Evolutionary conservation across 2,888 invertebrate species (phyloP), one percentile per base, ranked within the genome.

Genomic region (Odontocolon sp.): DNA sequence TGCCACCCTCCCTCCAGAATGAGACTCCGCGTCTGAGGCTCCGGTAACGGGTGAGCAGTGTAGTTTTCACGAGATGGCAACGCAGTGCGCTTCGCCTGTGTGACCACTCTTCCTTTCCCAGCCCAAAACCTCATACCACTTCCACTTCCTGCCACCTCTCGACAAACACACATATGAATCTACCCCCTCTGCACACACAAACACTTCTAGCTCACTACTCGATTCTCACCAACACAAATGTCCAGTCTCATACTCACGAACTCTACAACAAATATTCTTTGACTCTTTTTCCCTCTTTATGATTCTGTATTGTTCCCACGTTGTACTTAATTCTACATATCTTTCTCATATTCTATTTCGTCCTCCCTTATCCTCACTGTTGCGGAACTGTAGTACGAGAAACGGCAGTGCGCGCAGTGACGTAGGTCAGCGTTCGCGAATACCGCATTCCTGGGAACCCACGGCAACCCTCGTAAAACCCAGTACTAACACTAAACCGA

Each of bases 1-100:
- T 59, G 36, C 61, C 21, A 63, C 61, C 67, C 68, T 23, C 63
- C 16, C 52, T 8, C n/a, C 63, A 64, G 64, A 75, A 50, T 68
- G 64, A 69, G 75, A 70, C 63, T 70, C 63, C 42, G 69, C 57
- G 69, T 70, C 69, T 64, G 69, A 75, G 64, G 70, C 61, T 70
- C 73, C 71, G 52, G 64, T 57, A 61, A 40, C 69, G 70, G 74
- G 66, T 64, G 78, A 68, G 67, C 75, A 68, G 52, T 78, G 78
- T 80, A 87, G 86, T 84, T 87, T 84, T 83, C 87, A 84, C 85
- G 84, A 86, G 87, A 86, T 87, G 85, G 86, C 87, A 84, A 85
- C 82, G 80, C 84, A 81, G 86, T 85, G 83, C 82, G 80, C 83
- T 81, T 83, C 83, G 82, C 79, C 77, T 77, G 78, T 81, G 79